A percentile compares a stretch with the other conserved stretches of the same genome.
Conservation (phyloP, 2,113 vertebrate species). For the Lutjanus erythropterus region DNA sequence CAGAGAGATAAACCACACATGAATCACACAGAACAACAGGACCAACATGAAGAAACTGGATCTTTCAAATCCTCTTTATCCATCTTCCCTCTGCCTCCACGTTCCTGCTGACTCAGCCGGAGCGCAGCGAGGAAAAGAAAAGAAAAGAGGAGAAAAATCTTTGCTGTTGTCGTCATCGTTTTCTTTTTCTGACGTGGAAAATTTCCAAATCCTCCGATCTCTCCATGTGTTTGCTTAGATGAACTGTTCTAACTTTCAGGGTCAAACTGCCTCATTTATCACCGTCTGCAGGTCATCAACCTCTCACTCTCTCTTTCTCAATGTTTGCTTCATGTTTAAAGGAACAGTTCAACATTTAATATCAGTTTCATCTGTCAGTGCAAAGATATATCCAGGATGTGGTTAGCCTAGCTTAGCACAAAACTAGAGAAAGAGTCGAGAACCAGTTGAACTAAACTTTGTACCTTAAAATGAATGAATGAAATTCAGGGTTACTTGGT, state of each 20-base stretch:
- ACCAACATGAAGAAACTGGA: conserved; percentile 18
- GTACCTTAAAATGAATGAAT: no score
- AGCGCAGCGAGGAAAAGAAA: background rate
- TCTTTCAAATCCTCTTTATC: conserved; percentile 17
- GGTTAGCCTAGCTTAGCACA: conserved; percentile 30
- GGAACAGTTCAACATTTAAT: background rate
- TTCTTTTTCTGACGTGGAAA: background rate
- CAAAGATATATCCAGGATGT: no score
- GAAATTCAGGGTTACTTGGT: no score
- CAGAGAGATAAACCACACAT: background rate
- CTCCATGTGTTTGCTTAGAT: conserved; percentile 6
- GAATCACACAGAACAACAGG: conserved; percentile 3
- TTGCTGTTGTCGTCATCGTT: background rate
- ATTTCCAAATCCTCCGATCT: background rate
- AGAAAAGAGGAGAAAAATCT: background rate
- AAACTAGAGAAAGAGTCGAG: no score
- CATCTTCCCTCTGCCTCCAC: background rate
- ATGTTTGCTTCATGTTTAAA: background rate
- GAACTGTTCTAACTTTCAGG: conserved; percentile 21
- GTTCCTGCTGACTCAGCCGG: conserved; percentile 11
- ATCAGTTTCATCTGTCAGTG: background rate
- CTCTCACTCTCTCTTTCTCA: background rate
- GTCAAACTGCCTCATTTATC: background rate
- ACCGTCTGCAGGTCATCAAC: background rate
- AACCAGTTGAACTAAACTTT: no score